These are phyloP conservation scores for Prietella phreatophila DNA, from an alignment of 2,113 vertebrate species.

Conservation along the genomic window DNA sequence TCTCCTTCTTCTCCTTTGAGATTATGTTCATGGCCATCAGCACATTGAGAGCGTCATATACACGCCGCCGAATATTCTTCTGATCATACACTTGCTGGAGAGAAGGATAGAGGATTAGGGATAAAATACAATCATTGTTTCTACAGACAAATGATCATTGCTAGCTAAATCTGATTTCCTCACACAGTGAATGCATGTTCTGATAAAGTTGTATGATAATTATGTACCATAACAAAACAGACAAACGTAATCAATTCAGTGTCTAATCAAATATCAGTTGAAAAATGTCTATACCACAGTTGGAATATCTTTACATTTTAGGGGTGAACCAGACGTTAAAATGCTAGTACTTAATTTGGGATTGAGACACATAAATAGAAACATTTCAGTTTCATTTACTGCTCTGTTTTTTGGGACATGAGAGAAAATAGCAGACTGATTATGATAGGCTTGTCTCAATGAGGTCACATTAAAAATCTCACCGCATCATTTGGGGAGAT, in stretches of 20 bases:
- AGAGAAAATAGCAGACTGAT: not conserved
- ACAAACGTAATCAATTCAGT: not conserved
- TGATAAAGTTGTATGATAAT: not conserved
- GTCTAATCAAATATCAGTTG: not conserved
- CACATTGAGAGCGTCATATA: conserved; percentile 97
- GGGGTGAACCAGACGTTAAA: not conserved
- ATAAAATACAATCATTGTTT: not conserved
- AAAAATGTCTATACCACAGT: not conserved
- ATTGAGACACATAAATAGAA: not conserved
- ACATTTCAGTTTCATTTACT: not conserved
- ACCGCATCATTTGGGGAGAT: conserved; percentile 94
- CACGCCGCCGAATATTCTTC: conserved; percentile 97
- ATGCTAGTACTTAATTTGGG: not conserved
- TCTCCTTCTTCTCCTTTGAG: conserved; percentile 99
- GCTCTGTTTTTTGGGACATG: not conserved
- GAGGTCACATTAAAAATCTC: conserved; percentile 56
- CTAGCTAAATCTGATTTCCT: not conserved
- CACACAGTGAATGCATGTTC: not conserved
- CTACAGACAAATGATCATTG: not conserved
- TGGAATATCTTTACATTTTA: not conserved
- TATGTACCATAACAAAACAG: not conserved
- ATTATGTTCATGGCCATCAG: conserved; percentile 99
- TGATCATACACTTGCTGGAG: conserved; percentile 91
- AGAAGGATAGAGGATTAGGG: not conserved
- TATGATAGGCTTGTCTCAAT: not conserved